Base-by-base conservation (phyloP, 1,140 invertebrate species). In the Drosophila sproati region DNA sequence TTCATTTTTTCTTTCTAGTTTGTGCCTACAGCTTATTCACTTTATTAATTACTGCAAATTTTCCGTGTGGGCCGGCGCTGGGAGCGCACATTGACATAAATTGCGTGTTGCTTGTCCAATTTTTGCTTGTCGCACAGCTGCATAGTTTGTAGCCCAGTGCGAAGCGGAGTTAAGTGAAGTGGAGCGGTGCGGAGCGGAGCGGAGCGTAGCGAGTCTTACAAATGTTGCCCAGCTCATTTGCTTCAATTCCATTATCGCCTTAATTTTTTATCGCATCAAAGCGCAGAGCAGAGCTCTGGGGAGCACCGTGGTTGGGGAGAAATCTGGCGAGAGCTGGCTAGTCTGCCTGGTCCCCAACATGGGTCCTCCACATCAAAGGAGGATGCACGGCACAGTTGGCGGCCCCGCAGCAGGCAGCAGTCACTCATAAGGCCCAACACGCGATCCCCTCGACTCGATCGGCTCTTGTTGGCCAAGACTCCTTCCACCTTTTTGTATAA, bases 171-270 rank as follows among this genome's bases (percentile, higher is more conserved):
- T 20, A 20, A 20, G 20, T 20, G 20, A 20, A 20, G 20, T 20
- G 20, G 20, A 20, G 20, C 20, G 20, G 20, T 20, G 20, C 50
- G 43, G 39, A 43, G 39, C n/a, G 39, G 8, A n/a, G 39, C 20
- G 31, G 39, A 7, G 50, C 39, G 39, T 35, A 72, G 47, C 59
- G 50, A 47, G 61, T 69, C 75, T 90, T 85, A 91, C 88, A 91
- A 91, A 91, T 91, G 88, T 91, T 91, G 79, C 67, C 71, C 75
- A 88, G 88, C 88, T 91, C 88, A 91, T 91, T 91, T 91, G 88
- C 88, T 74, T 91, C 88, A 91, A 91, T 89, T 91, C 88, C 88
- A 91, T 91, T 91, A 91, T 91, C 88, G 88, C 88, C 89, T 91
- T 83, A 91, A 91, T 91, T 91, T 91, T 91, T 91, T 91, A 91